phyloP scores from a whole-genome alignment of 1,140 invertebrate species.

The Protaetia brevitarsis region DNA sequence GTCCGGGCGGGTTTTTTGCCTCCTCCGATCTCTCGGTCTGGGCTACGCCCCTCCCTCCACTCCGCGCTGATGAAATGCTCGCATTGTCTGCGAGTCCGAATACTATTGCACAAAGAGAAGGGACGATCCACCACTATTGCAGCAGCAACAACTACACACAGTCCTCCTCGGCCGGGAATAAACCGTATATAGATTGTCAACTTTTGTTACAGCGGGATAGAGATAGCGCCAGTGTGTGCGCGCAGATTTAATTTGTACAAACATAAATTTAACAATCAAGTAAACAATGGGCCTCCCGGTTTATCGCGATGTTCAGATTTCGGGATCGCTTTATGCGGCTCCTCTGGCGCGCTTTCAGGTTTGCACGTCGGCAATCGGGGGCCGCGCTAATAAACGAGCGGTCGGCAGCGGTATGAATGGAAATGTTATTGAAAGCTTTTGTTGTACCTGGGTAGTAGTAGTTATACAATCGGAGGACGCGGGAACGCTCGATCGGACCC shows the following conservation, averaged over 20 bases:
- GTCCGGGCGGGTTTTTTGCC: background rate
- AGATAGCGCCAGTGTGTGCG: constrained; percentile 39
- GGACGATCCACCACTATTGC: too few species aligned
- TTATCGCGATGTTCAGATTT: constrained; percentile 51
- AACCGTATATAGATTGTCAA: constrained; percentile 37
- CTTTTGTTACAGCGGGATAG: constrained; percentile 43
- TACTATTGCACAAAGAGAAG: too few species aligned
- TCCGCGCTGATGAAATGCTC: too few species aligned
- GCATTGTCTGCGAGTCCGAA: too few species aligned
- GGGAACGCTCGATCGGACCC: background rate
- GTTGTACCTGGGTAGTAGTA: constrained; percentile 23
- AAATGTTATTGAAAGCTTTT: constrained; percentile 42
- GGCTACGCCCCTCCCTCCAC: too few species aligned
- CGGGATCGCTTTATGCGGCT: constrained; percentile 43
- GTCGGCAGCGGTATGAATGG: constrained; percentile 45
- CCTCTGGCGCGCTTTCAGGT: constrained; percentile 43
- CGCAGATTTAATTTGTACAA: constrained; percentile 51
- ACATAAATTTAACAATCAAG: constrained; percentile 51
- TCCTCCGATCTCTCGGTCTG: too few species aligned
- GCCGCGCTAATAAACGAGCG: constrained; percentile 46
- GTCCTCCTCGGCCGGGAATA: too few species aligned
- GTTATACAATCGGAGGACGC: background rate
- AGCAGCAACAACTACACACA: too few species aligned
- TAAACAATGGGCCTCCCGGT: constrained; percentile 47
- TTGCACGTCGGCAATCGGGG: constrained; percentile 45